Conservation (phyloP, 2,113 vertebrate genomes). For the Psephotus haematonotus region DNA sequence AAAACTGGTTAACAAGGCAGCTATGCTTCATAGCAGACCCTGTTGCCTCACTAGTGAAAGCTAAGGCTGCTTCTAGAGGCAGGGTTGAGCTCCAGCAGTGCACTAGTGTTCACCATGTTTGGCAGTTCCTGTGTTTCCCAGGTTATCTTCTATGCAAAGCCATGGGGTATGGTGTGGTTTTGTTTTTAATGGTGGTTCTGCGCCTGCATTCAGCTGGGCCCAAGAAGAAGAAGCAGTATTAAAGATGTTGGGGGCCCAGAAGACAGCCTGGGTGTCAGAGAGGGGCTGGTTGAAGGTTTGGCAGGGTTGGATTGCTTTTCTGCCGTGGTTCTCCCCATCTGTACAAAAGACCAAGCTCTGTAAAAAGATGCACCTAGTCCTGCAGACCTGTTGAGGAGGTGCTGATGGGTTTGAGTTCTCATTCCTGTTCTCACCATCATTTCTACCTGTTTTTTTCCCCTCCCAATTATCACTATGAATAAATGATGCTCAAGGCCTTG, state of each 20-base stretch:
- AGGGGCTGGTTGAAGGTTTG: background rate
- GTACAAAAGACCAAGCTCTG: background rate
- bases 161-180: background rate
- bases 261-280: background rate
- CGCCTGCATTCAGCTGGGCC: background rate
- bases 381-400: background rate
- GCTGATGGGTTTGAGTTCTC: background rate
- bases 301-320: background rate
- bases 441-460: background rate
- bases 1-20: background rate
- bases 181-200: background rate
- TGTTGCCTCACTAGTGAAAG: background rate
- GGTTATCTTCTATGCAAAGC: background rate
- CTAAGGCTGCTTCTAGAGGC: background rate
- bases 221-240: background rate
- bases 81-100: background rate
- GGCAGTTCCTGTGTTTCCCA: background rate
- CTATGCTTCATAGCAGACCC: background rate
- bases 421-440: background rate
- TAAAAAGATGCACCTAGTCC: background rate
- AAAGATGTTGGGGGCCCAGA: background rate
- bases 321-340: fast-evolving
- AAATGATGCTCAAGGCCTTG: background rate
- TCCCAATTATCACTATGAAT: fast-evolving
- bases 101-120: background rate